These are phyloP conservation scores for Athalia circularis DNA, from an alignment of 2,888 invertebrate genomes.

Conservation along the genomic window DNA sequence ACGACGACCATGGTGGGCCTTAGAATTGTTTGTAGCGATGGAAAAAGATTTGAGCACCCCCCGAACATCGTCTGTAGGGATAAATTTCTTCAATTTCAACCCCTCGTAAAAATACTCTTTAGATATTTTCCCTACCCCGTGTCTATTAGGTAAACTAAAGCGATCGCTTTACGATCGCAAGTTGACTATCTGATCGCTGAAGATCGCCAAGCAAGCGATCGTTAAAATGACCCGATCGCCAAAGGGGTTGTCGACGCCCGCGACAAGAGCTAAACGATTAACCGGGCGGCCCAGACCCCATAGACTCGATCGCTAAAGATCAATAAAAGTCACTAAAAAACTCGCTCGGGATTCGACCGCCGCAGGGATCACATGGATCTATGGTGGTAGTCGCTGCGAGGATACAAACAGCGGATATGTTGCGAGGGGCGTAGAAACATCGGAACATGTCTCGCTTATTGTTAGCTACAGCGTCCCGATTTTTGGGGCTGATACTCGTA, in stretches of 20 bases:
- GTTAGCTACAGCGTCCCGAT: not conserved
- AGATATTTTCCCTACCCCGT: not conserved
- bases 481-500: slow-evolving; percentile 15
- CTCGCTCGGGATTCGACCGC: not conserved
- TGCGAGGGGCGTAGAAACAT: not conserved
- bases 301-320: slow-evolving; percentile 34
- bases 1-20: too few relatives aligned
- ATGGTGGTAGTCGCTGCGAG: slow-evolving; percentile 10
- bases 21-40: too few relatives aligned
- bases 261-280: slow-evolving; percentile 32
- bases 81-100: not conserved
- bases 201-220: slow-evolving; percentile 12
- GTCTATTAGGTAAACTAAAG: not conserved
- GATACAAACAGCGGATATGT: slow-evolving; percentile 18
- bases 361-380: not conserved
- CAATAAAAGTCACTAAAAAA: slow-evolving; percentile 34
- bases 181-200: slow-evolving; percentile 1
- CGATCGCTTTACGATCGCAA: slow-evolving; percentile 16
- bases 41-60: too few relatives aligned
- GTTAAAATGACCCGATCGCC: slow-evolving; percentile 3
- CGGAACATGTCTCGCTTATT: not conserved
- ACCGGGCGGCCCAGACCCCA: slow-evolving; percentile 4
- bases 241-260: slow-evolving; percentile 11
- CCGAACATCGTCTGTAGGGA: not conserved
- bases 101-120: not conserved